Conservation (phyloP, 2,113 vertebrate species). For the Python bivittatus region DNA sequence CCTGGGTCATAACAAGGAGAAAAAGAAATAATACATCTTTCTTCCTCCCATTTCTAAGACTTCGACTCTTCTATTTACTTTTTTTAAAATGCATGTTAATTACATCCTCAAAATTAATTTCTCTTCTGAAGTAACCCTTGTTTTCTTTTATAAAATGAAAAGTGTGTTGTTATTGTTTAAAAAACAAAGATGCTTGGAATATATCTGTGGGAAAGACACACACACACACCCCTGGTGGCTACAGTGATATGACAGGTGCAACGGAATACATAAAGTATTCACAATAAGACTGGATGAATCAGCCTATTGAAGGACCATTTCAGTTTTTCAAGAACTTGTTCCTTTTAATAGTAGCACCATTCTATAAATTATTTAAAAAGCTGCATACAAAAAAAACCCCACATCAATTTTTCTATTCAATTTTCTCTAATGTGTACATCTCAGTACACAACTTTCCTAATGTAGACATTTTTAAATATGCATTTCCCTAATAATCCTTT, state of each 20-base stretch:
- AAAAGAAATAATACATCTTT: neutral
- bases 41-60: neutral
- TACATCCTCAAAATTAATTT: neutral
- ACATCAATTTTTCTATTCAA: neutral
- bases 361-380: neutral
- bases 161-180: neutral
- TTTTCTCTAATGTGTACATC: neutral
- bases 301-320: neutral
- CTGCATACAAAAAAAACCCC: neutral
- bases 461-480: neutral
- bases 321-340: neutral
- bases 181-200: neutral
- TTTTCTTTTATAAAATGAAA: neutral
- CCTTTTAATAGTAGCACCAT: neutral
- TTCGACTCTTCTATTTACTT: neutral
- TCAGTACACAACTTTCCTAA: neutral
- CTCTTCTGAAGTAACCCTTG: neutral
- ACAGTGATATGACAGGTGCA: no score
- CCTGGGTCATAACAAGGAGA: neutral
- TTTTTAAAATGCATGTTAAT: neutral
- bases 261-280: neutral
- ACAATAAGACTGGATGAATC: neutral
- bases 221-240: neutral
- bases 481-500: neutral
- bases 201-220: neutral